These are phyloP conservation scores for Tupiocoris notatus DNA, from an alignment of 2,888 invertebrate species.

Conservation along the genomic window DNA sequence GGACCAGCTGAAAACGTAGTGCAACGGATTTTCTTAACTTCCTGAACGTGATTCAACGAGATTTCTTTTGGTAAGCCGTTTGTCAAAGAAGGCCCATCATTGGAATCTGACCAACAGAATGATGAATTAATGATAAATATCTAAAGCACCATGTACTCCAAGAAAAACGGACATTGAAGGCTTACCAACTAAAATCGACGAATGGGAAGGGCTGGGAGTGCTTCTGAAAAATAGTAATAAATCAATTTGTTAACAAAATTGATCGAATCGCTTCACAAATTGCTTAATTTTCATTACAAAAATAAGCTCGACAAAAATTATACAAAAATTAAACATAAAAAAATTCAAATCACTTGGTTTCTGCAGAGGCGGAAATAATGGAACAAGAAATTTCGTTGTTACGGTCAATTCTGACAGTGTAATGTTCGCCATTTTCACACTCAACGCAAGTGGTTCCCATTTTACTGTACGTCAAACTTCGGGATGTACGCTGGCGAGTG, in stretches of 20 bases:
- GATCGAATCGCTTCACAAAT: too few relatives aligned
- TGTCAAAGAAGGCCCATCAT: background rate
- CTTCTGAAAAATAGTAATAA: background rate
- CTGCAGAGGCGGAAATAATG: background rate
- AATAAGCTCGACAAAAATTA: background rate
- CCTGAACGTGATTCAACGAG: conserved; percentile 5
- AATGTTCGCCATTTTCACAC: conserved; percentile 28
- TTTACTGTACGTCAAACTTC: background rate
- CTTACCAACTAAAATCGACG: background rate
- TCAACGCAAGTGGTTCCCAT: conserved; percentile 34
- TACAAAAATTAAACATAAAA: background rate
- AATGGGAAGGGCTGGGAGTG: background rate
- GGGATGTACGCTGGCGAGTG: background rate
- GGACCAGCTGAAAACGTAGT: conserved; percentile 16
- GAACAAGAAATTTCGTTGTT: conserved; percentile 31
- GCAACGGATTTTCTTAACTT: conserved; percentile 16
- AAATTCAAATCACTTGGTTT: background rate
- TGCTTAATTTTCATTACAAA: too few relatives aligned
- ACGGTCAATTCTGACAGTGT: conserved; percentile 21
- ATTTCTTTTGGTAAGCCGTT: conserved; percentile 10
- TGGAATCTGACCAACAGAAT: background rate
- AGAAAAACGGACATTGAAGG: background rate
- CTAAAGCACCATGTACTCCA: too few relatives aligned
- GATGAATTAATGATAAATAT: background rate
- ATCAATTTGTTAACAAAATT: too few relatives aligned